Conservation (phyloP, 2,113 vertebrate genomes). For the Craseonycteris thonglongyai region DNA sequence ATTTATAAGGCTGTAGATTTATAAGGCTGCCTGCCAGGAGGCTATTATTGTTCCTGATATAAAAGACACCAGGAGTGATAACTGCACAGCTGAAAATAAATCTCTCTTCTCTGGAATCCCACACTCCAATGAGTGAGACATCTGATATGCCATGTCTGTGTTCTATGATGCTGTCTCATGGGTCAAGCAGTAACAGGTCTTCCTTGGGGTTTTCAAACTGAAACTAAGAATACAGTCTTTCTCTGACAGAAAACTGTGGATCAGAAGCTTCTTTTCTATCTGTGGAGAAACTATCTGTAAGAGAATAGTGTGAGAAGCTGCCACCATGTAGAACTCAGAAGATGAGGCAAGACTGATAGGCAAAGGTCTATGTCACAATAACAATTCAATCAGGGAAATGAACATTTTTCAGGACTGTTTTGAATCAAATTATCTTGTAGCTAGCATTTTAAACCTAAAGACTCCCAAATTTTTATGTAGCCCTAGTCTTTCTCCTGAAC, state of each 20-base stretch:
- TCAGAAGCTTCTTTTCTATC: background rate
- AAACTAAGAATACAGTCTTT: background rate
- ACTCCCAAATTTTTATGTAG: background rate
- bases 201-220: background rate
- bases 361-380: background rate
- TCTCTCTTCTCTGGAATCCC: background rate
- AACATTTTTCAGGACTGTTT: background rate
- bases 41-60: background rate
- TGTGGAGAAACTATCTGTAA: slow-evolving; percentile 1
- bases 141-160: background rate
- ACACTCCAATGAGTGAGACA: background rate
- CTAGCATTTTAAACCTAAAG: background rate
- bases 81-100: background rate
- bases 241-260: background rate
- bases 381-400: background rate
- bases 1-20: background rate
- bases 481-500: background rate
- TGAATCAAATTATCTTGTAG: background rate
- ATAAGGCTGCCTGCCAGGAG: background rate
- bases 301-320: background rate
- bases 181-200: background rate
- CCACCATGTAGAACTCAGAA: background rate
- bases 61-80: background rate
- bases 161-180: background rate
- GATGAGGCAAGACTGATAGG: background rate